Evolutionary conservation across 2,797 vertebrate species (phyloP).

Genomic region (Spinibarbus caldwelli): DNA sequence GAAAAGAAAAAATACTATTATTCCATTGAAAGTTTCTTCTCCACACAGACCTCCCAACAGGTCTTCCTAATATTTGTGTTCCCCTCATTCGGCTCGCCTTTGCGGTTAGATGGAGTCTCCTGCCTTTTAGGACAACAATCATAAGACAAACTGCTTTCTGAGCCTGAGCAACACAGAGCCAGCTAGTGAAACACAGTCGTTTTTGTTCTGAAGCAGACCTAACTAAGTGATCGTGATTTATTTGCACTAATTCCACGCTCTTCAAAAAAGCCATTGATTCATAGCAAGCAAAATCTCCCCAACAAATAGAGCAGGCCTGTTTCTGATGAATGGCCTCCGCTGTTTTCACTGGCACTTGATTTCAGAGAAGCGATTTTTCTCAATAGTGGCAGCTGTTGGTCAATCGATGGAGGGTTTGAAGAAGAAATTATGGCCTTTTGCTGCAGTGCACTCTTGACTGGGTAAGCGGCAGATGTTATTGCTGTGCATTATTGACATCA

Average conservation of each 20-base stretch:
- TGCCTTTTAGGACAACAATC: slow-evolving; percentile 19
- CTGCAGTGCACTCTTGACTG: slow-evolving; percentile 34
- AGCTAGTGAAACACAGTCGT: slow-evolving; percentile 41
- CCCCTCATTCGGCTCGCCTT: slow-evolving; percentile 5
- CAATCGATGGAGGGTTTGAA: slow-evolving; percentile 45
- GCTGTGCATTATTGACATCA: neutral
- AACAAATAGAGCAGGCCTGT: slow-evolving; percentile 41
- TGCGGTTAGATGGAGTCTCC: slow-evolving; percentile 3
- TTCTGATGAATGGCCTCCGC: slow-evolving; percentile 50
- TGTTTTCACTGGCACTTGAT: slow-evolving; percentile 47
- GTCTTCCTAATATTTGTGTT: neutral
- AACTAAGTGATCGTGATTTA: slow-evolving; percentile 51
- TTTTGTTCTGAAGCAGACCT: slow-evolving; percentile 42
- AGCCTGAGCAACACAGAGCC: slow-evolving; percentile 18
- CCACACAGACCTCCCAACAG: slow-evolving; percentile 11
- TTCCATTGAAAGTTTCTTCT: slow-evolving; percentile 23
- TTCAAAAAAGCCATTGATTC: slow-evolving; percentile 48
- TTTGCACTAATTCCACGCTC: slow-evolving; percentile 59
- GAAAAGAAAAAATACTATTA: neutral
- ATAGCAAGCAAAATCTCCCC: slow-evolving; percentile 41
- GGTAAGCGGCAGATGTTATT: slow-evolving; percentile 35
- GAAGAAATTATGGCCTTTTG: slow-evolving; percentile 44
- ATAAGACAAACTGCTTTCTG: slow-evolving; percentile 31
- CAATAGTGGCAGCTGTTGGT: slow-evolving; percentile 53
- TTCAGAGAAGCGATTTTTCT: slow-evolving; percentile 48